These are phyloP conservation scores for Albula glossodonta DNA, from an alignment of 2,113 vertebrate species.

Conservation along the genomic window DNA sequence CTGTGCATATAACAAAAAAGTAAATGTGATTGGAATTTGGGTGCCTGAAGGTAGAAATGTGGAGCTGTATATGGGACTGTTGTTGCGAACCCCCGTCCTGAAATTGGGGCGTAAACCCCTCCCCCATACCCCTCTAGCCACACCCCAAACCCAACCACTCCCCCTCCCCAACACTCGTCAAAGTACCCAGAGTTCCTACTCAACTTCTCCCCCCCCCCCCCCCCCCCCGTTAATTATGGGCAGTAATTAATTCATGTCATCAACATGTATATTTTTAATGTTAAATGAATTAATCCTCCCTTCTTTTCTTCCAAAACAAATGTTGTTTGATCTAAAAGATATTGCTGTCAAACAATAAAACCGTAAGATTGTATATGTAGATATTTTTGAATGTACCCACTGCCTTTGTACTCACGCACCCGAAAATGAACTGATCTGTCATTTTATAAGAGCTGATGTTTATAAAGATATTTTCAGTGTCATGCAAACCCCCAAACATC, in stretches of 20 bases:
- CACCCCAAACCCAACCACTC: background rate
- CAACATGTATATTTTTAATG: background rate
- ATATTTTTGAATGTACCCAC: background rate
- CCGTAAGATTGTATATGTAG: background rate
- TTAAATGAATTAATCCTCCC: background rate
- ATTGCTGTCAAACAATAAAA: background rate
- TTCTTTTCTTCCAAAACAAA: background rate
- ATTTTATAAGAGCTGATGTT: background rate
- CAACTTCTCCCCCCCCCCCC: too few relatives aligned
- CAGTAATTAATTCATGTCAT: background rate
- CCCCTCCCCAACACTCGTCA: background rate
- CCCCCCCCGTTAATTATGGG: background rate
- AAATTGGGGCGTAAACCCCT: background rate
- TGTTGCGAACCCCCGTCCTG: background rate
- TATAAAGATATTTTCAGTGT: background rate
- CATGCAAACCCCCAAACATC: background rate
- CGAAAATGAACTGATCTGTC: background rate
- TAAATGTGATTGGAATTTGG: background rate
- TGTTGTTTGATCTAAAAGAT: background rate
- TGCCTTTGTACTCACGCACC: background rate
- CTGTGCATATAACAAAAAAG: background rate
- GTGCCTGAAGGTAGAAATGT: background rate
- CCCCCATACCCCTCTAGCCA: background rate
- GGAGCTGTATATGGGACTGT: background rate
- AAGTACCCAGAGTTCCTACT: too few relatives aligned